Evolutionary conservation across 2,888 invertebrate species (phyloP).

Genomic region (Perizoma affinitatum): DNA sequence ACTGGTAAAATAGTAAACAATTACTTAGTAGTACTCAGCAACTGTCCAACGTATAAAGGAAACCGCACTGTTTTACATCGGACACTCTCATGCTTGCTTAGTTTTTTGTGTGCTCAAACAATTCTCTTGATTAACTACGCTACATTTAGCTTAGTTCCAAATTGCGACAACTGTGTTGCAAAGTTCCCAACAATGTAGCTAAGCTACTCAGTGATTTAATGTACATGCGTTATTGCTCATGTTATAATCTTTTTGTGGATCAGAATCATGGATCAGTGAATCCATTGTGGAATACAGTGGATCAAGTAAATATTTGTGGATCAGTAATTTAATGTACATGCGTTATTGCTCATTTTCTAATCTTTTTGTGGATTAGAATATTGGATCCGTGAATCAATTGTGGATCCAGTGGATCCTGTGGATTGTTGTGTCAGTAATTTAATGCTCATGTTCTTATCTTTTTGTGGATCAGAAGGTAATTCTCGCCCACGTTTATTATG

Average conservation of each 20-base stretch:
- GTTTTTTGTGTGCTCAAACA: slow-evolving; percentile 31
- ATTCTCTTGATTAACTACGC: slow-evolving; percentile 33
- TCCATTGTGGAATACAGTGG: too few species aligned
- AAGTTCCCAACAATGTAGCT: slow-evolving; percentile 19
- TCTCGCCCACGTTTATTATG: too few species aligned
- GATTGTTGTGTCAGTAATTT: slow-evolving; percentile 20
- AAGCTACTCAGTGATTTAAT: slow-evolving; percentile 18
- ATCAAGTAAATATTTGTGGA: too few species aligned
- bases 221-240: slow-evolving; percentile 6
- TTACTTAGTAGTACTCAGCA: too few species aligned
- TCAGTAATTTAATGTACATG: too few species aligned
- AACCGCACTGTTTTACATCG: slow-evolving; percentile 16
- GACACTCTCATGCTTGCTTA: slow-evolving; percentile 18
- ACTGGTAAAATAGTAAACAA: too few species aligned
- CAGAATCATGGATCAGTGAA: too few species aligned
- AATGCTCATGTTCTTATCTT: background rate
- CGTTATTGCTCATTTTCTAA: too few species aligned
- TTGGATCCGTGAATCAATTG: too few species aligned
- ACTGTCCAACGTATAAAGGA: slow-evolving; percentile 2
- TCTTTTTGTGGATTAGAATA: too few species aligned
- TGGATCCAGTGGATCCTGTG: too few species aligned
- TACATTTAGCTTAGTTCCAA: slow-evolving; percentile 32
- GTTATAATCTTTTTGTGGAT: background rate
- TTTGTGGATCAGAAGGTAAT: too few species aligned
- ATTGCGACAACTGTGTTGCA: slow-evolving; percentile 30